Conservation (phyloP, 2,888 invertebrate genomes). For the Ypsolopha sequella region DNA sequence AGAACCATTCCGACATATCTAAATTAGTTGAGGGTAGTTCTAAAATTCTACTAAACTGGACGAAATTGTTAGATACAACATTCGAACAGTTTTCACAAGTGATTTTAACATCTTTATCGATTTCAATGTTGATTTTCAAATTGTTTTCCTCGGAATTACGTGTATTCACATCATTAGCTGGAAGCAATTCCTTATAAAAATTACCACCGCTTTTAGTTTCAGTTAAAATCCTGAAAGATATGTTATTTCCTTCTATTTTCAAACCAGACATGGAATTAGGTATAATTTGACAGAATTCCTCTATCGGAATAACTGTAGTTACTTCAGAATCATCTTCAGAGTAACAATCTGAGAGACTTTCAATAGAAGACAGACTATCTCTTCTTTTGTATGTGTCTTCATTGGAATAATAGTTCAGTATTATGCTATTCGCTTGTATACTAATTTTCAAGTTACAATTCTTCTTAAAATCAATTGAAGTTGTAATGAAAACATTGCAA, state of each 20-base stretch:
- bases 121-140: constrained; percentile 33
- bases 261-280: constrained; percentile 65
- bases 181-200: constrained; percentile 52
- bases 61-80: constrained; percentile 47
- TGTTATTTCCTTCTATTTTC: constrained; percentile 52
- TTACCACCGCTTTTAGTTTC: constrained; percentile 56
- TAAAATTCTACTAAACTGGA: constrained; percentile 69
- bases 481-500: constrained; percentile 71
- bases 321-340: constrained; percentile 50
- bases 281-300: constrained; percentile 53
- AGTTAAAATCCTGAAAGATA: constrained; percentile 60
- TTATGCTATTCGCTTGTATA: constrained; percentile 55
- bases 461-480: constrained; percentile 48
- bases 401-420: constrained; percentile 47
- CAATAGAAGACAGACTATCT: constrained; percentile 59
- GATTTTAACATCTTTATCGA: constrained; percentile 34
- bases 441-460: constrained; percentile 57
- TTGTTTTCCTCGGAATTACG: background rate
- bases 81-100: constrained; percentile 54
- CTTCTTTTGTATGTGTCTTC: constrained; percentile 29
- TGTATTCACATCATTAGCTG: constrained; percentile 16
- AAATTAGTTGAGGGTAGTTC: constrained; percentile 72
- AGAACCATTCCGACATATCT: constrained; percentile 76
- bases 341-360: constrained; percentile 54
- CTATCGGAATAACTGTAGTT: constrained; percentile 40